Evolutionary conservation across 2,888 invertebrate genomes (phyloP), one percentile per base, ranked within the genome.

Genomic region (Auanema freiburgensis): DNA sequence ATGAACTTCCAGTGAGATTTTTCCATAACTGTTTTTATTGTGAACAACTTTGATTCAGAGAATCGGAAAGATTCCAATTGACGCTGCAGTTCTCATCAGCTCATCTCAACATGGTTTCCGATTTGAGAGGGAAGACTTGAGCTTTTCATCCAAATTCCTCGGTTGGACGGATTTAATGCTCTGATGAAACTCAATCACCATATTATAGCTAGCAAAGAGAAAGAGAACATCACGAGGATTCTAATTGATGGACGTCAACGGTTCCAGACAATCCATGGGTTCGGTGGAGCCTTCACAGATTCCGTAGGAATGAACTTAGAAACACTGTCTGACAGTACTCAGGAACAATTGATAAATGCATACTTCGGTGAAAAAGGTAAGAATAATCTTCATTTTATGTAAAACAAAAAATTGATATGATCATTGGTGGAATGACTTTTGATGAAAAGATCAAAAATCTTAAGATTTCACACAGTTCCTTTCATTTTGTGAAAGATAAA

Each of bases 251-350:
- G 61, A 0, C n/a, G 46, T 4, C 40, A 54, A 50, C 78, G 65
- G 0, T 88, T 86, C 76, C 56, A 55, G 23, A 42, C 25, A 14
- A 55, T 55, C 4, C 16, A 41, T 42, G 56, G 56, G 5, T 55
- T 55, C 43, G 56, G 56, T 1, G 56, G 56, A 1, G 56, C 56
- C 1, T 55, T 55, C 56, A 55, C 56, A 10, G 56, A 55, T 55
- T n/a, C 56, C 14, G 56, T 42, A 44, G 56, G 40, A 55, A 55
- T 55, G 11, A 25, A 55, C 8, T 10, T 42, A 1, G 56, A 33
- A 14, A 42, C 14, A 44, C 16, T 41, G 6, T 10, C 56, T 6
- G 56, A 55, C 5, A 55, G 16, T 16, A 8, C 16, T n/a, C 42
- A 40, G 56, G 40, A 55, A 18, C n/a, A 24, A 1, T 42, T 55